Base-by-base conservation (phyloP, 2,113 vertebrate genomes). In the Notarius lentiginosus region DNA sequence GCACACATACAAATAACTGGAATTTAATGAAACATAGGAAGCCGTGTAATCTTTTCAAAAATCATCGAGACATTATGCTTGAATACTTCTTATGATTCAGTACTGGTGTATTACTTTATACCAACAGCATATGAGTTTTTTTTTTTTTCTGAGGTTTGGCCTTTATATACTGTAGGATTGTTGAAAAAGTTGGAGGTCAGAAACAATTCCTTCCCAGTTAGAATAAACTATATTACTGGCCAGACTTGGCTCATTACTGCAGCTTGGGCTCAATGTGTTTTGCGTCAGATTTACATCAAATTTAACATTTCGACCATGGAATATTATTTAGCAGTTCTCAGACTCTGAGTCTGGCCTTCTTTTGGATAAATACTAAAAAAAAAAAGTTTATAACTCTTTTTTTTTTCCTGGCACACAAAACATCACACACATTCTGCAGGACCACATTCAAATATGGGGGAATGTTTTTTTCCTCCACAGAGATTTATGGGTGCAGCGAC, bases 301-400 rank as follows among this genome's bases (percentile, higher is more conserved):
- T 89, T 30, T 30, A 72, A 87, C 82, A 75, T 51, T 58, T 89
- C 63, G 70, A 60, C 85, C 87, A 60, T 49, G 85, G 82, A 85
- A 51, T 85, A 53, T 76, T 17, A 20, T 85, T 83, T 82, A 83
- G 81, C 79, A 83, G 60, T 83, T 83, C 47, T 68, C 76, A 65
- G 76, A 79, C 27, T 83, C 66, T 66, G 18, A 82, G 41, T 82
- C 75, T 77, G 77, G 66, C 41, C 11, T 60, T 82, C 17, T 82
- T 89, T 77, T 72, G 68, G 58, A 72, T 30, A 79, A 85, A 86
- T 84, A 41, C 73, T 65, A 20, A 53, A 22, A 65, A 81, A 65
- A 81, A 84, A 81, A n/a, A 27, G 2, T 63, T 82, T 80, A 56
- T 79, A 77, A 77, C 53, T 75, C 56, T 79, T 85, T 60, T 72